Base-by-base conservation (phyloP, 2,113 vertebrate species). In the Talpa occidentalis region DNA sequence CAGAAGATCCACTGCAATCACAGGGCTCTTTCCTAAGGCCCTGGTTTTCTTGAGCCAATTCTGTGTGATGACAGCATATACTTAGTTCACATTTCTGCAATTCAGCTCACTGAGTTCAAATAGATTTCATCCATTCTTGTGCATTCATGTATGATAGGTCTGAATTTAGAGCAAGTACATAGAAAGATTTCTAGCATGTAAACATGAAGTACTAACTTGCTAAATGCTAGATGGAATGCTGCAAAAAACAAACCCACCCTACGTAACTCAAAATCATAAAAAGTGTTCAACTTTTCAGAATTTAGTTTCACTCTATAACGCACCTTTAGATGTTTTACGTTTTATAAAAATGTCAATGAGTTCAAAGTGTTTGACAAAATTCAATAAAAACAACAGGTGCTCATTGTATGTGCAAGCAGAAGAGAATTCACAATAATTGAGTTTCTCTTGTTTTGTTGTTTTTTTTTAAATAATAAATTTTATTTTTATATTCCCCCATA, bases 21-120 rank as follows among this genome's bases (percentile, higher is more conserved):
- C 6, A 92, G 10, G 49, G 37, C 24, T 89, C n/a, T 77, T 92
- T 92, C 91, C 80, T 84, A 88, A 88, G 26, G 17, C 84, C 72
- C 54, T 86, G 40, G 54, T 90, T 95, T 94, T 67, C 85, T 77
- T 67, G 22, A 92, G 14, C 74, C n/a, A 87, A 80, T n/a, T 69
- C 81, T 88, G 4, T 56, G 84, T 26, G 77, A 72, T 90, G 85
- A 85, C 81, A 95, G 80, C 66, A 80, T 95, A 70, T 95, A 80
- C 67, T 90, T 97, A 94, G 59, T 80, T 92, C 85, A 95, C 81
- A 95, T 88, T 84, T 26, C 72, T 90, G 16, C 30, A 92, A 12
- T 78, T 95, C 40, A 2, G 77, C 40, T 95, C 66, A 69, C 66
- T 80, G 86, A 94, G 88, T 90, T 94, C 69, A 96, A 93, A 95